Base-by-base conservation (phyloP, 2,797 vertebrate genomes). In the Anguilla megastoma region DNA sequence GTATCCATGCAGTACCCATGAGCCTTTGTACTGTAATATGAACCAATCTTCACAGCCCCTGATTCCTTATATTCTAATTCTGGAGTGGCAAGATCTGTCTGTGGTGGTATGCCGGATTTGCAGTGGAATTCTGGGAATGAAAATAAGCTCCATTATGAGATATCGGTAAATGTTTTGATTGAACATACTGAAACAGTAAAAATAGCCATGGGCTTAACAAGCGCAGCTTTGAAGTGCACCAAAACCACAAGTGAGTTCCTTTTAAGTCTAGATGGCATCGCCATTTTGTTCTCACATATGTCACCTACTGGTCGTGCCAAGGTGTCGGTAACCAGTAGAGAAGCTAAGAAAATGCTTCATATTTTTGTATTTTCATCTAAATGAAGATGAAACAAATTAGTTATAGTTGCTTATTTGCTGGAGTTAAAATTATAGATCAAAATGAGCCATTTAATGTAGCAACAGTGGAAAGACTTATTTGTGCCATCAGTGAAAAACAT, bases 81-180 rank as follows among this genome's bases (percentile, higher is more conserved):
- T 69, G 85, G 36, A 76, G 66, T 33, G 89, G 85, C 87, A 87
- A 48, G 74, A 88, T 85, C 91, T 85, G 71, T 91, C 91, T 90
- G 83, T 85, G 86, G 88, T 80, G 88, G 88, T 86, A 84, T n/a
- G 87, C 30, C 87, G 86, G 88, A 92, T 92, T 92, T 90, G 84
- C 89, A 86, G 69, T 86, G 91, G 92, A 87, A 94, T 93, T 92
- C 86, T 88, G 88, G 91, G 91, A 93, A 95, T 91, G 90, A 93
- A 93, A 95, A 94, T 90, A 90, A 90, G 88, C 87, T 89, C 76
- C 50, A 91, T 92, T 91, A 90, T 93, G 69, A 54, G 71, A 58
- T 66, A 88, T 89, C 63, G 66, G 87, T 90, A 56, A 85, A 90
- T 92, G 88, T 92, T 94, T 95, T 89, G 90, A 89, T 92, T 92